phyloP scores from a whole-genome alignment of 2,797 vertebrate genomes.

The Onychomys arenicola region DNA sequence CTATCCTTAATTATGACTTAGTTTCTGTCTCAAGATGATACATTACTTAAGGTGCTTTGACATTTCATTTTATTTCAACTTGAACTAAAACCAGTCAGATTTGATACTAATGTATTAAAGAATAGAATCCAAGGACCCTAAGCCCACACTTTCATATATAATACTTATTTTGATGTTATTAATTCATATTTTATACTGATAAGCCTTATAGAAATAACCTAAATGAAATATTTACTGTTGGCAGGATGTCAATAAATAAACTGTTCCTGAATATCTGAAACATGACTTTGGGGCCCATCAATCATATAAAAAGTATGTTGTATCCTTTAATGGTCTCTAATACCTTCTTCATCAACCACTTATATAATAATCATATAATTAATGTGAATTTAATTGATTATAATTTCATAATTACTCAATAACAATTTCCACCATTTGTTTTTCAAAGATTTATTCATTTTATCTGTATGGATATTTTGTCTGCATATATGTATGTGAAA shows the following conservation, averaged over 20 bases:
- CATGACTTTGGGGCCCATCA: background rate
- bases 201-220: background rate
- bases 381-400: background rate
- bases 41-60: background rate
- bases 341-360: background rate
- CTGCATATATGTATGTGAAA: background rate
- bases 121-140: background rate
- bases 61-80: background rate
- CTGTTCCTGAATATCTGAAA: background rate
- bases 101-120: background rate
- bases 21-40: background rate
- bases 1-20: background rate
- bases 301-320: background rate
- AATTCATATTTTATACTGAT: background rate
- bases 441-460: background rate
- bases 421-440: background rate
- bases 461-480: background rate
- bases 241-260: background rate
- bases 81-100: background rate
- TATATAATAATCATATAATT: background rate
- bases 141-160: background rate
- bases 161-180: background rate
- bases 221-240: background rate
- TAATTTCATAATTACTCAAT: background rate
- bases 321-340: background rate